Base-by-base conservation (phyloP, 2,888 invertebrate genomes). In the Drosophila affinis region DNA sequence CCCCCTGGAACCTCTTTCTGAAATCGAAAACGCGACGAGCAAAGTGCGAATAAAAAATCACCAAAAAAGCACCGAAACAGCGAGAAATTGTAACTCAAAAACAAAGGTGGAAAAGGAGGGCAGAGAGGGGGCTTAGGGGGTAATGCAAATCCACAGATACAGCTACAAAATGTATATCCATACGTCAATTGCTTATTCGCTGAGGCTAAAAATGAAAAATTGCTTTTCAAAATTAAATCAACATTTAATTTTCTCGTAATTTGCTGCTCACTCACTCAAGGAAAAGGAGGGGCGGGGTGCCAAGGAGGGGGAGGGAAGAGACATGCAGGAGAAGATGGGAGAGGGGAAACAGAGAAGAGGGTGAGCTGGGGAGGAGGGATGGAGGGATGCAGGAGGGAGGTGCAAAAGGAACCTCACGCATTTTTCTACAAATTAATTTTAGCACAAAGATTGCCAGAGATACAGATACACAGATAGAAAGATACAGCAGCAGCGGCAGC, bases 381-480 rank as follows among this genome's bases (percentile, higher is more conserved):
- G 45, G 62, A 29, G 44, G 32, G 32, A 32, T 9, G 10, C 24
- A 24, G 7, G 7, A 44, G 45, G 47, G 34, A 18, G 47, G 62
- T 57, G 52, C 7, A 6, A 7, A 63, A 56, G 61, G 52, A 45
- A 77, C 68, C 87, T 57, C 87, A 81, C 88, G 88, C 88, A 88
- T 88, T 89, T 89, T 88, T 86, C 86, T 79, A 84, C 87, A 82
- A 89, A 86, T 84, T 84, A 84, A 89, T 89, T 84, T 84, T 89
- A 84, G 82, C 82, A 87, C 82, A 84, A 78, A 87, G 88, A 84
- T 84, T 79, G 79, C 59, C 86, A 89, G 82, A 89, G 87, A 83
- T 88, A 89, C 63, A 89, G 55, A 71, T 63, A 14, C 34, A 34
- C 32, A 3, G 34, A 34, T 34, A 39, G 14, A 39, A 5, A 14